These are phyloP conservation scores for Acronicta psi DNA, from an alignment of 2,888 invertebrate species.

Conservation along the genomic window DNA sequence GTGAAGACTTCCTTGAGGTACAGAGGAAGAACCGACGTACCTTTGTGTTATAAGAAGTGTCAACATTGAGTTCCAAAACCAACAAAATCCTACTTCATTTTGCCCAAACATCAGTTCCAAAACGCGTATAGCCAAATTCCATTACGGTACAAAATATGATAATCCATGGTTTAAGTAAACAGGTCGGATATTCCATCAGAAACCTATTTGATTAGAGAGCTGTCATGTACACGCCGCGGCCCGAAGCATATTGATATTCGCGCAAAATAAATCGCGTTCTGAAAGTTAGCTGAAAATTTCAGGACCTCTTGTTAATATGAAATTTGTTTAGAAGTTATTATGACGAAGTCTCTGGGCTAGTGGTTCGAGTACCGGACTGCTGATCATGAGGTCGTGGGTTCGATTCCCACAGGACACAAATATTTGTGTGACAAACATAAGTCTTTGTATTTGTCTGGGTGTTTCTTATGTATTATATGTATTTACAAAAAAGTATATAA, in stretches of 20 bases:
- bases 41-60: too few species aligned
- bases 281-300: constrained; percentile 24
- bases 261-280: constrained; percentile 24
- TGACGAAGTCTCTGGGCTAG: too few species aligned
- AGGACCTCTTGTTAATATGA: constrained; percentile 19
- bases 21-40: neutral
- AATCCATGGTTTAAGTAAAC: constrained; percentile 50
- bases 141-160: constrained; percentile 49
- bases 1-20: too few species aligned
- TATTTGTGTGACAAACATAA: too few species aligned
- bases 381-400: too few species aligned
- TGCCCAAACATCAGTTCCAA: neutral
- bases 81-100: too few species aligned
- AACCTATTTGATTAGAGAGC: constrained; percentile 56
- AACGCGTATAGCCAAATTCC: constrained; percentile 29
- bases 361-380: too few species aligned
- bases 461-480: too few species aligned
- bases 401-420: too few species aligned
- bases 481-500: too few species aligned
- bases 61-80: too few species aligned
- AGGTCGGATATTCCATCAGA: constrained; percentile 51
- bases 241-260: constrained; percentile 49
- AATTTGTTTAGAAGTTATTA: neutral
- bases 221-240: constrained; percentile 48
- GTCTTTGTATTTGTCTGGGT: too few species aligned